Evolutionary conservation across 2,888 invertebrate species (phyloP).

Genomic region (Oeneis ivallda): DNA sequence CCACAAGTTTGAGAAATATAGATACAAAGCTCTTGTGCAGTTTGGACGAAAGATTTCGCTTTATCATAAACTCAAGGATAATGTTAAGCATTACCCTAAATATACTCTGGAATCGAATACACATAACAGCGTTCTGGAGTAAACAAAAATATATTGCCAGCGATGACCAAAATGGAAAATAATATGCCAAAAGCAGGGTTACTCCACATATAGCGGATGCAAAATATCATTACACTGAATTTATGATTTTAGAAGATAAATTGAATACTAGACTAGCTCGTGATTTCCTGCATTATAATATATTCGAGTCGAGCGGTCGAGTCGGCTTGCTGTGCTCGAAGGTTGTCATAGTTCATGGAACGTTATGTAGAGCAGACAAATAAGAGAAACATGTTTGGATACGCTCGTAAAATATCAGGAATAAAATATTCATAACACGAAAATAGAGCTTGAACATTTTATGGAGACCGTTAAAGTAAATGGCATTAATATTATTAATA

Average conservation of each 20-base stretch:
- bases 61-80: background rate
- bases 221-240: conserved; percentile 74
- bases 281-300: conserved; percentile 78
- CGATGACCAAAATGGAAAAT: conserved; percentile 28
- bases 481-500: conserved; percentile 12
- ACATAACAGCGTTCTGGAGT: background rate
- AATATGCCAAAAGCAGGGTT: conserved; percentile 29
- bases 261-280: conserved; percentile 70
- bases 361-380: conserved; percentile 42
- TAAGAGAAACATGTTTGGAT: conserved; percentile 17
- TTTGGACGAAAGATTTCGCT: background rate
- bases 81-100: background rate
- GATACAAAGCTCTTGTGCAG: background rate
- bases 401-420: conserved; percentile 14
- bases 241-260: conserved; percentile 79
- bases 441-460: conserved; percentile 20
- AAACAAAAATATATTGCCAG: conserved; percentile 7
- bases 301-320: conserved; percentile 64
- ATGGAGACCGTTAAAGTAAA: conserved; percentile 16
- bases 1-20: no score
- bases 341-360: conserved; percentile 64
- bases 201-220: conserved; percentile 58
- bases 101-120: background rate
- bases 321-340: conserved; percentile 56
- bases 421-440: conserved; percentile 25